These are phyloP conservation scores for Pteropus rufus DNA, from an alignment of 2,797 vertebrate genomes.

Conservation along the genomic window DNA sequence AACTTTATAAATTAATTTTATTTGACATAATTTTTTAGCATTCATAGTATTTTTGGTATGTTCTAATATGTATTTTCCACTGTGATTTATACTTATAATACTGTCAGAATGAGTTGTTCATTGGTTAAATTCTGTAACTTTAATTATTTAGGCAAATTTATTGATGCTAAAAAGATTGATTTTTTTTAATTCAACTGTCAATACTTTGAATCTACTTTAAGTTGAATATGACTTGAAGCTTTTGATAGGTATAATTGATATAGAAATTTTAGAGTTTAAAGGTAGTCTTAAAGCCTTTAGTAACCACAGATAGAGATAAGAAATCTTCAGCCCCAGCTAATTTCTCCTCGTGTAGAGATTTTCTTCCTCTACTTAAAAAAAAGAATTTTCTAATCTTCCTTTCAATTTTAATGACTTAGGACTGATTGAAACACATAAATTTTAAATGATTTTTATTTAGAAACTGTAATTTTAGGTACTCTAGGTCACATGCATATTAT, in stretches of 20 bases:
- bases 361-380: neutral
- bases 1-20: slow-evolving; percentile 11
- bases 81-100: slow-evolving; percentile 6
- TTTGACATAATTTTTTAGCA: neutral
- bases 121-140: slow-evolving; percentile 51
- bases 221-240: neutral
- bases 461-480: slow-evolving; percentile 2
- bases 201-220: slow-evolving; percentile 10
- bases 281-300: neutral
- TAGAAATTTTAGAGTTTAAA: slow-evolving; percentile 20
- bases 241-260: neutral
- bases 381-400: neutral
- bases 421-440: neutral
- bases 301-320: neutral
- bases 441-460: neutral
- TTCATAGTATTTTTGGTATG: neutral
- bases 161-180: neutral
- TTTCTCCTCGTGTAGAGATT: slow-evolving; percentile 32
- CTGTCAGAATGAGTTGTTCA: slow-evolving; percentile 23
- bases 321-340: neutral
- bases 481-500: neutral
- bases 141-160: slow-evolving; percentile 31
- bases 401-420: slow-evolving; percentile 23
- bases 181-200: neutral
- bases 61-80: neutral